Evolutionary conservation across 2,797 vertebrate genomes (phyloP).

Genomic region (Hylomyscus alleni): DNA sequence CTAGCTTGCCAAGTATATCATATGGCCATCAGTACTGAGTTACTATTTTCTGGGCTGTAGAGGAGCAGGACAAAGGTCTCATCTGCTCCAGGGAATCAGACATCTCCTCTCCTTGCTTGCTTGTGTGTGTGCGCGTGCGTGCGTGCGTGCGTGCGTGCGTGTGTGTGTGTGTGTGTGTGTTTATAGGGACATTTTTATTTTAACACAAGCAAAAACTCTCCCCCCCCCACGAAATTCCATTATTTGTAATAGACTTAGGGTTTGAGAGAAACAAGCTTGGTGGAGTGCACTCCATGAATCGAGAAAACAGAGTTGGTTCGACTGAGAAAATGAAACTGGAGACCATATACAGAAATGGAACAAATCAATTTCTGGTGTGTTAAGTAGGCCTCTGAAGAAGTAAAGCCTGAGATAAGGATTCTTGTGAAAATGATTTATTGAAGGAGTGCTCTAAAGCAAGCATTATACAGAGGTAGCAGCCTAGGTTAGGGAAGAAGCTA

Average conservation of each 20-base stretch:
- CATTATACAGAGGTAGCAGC: neutral
- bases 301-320: neutral
- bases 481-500: neutral
- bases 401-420: neutral
- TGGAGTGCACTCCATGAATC: conserved; percentile 32
- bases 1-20: neutral
- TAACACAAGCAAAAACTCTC: neutral
- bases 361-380: neutral
- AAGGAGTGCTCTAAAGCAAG: conserved; percentile 24
- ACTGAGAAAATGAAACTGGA: conserved; percentile 40
- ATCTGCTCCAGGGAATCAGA: conserved; percentile 8
- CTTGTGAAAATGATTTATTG: conserved; percentile 32
- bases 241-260: neutral
- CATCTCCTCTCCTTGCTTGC: neutral
- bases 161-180: neutral
- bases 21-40: neutral
- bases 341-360: conserved; percentile 1
- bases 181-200: neutral
- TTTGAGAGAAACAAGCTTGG: neutral
- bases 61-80: neutral
- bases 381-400: neutral
- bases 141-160: neutral
- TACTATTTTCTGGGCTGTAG: neutral
- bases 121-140: neutral
- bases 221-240: neutral